Conservation (phyloP, 2,113 vertebrate genomes). For the Rhagologus leucostigma region DNA sequence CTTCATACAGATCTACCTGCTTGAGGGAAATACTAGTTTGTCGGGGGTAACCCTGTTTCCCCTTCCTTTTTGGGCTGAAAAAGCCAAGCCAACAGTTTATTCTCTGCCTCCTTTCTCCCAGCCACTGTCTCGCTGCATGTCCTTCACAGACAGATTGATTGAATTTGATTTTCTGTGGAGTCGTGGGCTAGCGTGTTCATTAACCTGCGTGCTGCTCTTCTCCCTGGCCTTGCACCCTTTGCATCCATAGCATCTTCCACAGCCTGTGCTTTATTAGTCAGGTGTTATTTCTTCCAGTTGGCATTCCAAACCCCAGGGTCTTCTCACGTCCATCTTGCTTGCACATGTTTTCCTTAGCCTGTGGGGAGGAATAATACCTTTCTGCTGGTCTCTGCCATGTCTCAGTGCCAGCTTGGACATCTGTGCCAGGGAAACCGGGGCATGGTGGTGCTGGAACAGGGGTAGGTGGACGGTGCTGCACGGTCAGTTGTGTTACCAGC, state of each 20-base stretch:
- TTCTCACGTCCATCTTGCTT: neutral
- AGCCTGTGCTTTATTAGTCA: neutral
- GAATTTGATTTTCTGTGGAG: neutral
- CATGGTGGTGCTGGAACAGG: neutral
- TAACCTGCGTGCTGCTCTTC: neutral
- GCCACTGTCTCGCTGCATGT: accelerated
- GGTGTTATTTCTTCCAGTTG: constrained; percentile 1
- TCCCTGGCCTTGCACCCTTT: neutral
- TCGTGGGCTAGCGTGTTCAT: neutral
- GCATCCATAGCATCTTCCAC: neutral
- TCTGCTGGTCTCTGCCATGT: neutral
- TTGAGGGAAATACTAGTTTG: neutral
- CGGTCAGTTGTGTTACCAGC: accelerated
- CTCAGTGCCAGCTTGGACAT: neutral
- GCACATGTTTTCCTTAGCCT: neutral
- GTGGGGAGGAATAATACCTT: neutral
- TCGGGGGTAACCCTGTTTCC: accelerated
- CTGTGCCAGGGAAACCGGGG: neutral
- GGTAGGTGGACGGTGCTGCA: neutral
- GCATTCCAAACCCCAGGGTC: neutral
- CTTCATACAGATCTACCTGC: neutral
- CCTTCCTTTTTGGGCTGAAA: neutral
- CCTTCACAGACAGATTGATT: neutral
- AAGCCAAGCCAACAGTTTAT: neutral
- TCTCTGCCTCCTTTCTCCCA: neutral